Evolutionary conservation across 2,797 vertebrate species (phyloP), one percentile per base, ranked within the genome.

Genomic region (Artibeus lituratus): DNA sequence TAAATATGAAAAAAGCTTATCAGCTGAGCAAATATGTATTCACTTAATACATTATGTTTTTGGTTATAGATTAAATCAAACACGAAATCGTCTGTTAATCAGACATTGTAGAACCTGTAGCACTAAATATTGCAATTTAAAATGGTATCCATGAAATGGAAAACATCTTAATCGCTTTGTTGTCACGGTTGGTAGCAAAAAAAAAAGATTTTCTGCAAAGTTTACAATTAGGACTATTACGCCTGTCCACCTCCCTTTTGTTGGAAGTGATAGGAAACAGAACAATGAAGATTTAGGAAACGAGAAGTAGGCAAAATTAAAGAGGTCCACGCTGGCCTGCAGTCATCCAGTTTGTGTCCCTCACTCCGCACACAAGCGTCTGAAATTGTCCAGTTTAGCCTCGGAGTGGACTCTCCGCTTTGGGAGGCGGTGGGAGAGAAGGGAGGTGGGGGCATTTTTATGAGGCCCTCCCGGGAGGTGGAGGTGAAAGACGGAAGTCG

Each of bases 11-110:
- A 97, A 96, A 97, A 97, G 59, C 96, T 98, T 98, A 98, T 98
- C 98, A 94, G 92, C 90, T 97, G 93, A 96, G 89, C 96, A 98
- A 98, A 98, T 98, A 98, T 98, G 97, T 98, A 94, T 98, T 97
- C 97, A 95, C 91, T 97, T 94, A 96, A 97, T 97, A 96, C 97
- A 93, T 76, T 90, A 80, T 98, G 97, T 97, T 97, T 97, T 98
- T 77, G 83, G 92, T 97, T 96, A 77, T 95, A 97, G 97, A 97
- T 97, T 97, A 98, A 97, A 97, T 98, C 97, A 97, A 95, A 98
- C 96, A 94, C 96, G 80, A 95, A 97, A 96, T 62, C 87, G 81
- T 90, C 87, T 86, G 96, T 97, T 97, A 97, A 97, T 96, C 97
- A 95, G 87, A 94, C 72, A 70, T 19, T 49, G 93, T 80, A 67